A percentile compares a stretch with the other conserved stretches of the same genome.
phyloP scores from a whole-genome alignment of 2,797 vertebrate species.

The Natrix natrix region DNA sequence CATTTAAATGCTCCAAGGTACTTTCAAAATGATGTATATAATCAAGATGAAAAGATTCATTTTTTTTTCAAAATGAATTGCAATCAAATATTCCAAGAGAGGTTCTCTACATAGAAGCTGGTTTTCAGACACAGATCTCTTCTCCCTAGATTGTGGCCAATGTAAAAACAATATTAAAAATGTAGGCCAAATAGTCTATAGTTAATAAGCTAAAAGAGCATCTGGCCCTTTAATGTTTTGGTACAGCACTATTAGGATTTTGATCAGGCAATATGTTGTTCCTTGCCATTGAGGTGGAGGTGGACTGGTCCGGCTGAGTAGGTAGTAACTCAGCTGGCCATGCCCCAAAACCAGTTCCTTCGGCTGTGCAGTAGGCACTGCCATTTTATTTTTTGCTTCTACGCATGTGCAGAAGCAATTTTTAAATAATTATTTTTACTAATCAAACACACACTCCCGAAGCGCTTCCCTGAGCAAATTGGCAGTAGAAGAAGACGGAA shows the following conservation, averaged over 20 bases:
- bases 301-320: too few relatives aligned
- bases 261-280: constrained; percentile 15
- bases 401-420: too few relatives aligned
- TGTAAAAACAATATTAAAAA: neutral
- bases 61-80: neutral
- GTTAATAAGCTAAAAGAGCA: constrained; percentile 7
- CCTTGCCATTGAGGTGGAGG: neutral
- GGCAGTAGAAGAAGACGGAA: too few relatives aligned
- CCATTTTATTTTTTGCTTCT: too few relatives aligned
- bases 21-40: neutral
- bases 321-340: too few relatives aligned
- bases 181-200: neutral
- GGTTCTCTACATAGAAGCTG: constrained; percentile 2
- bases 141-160: neutral
- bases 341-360: too few relatives aligned
- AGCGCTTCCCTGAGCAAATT: too few relatives aligned
- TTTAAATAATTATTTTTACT: too few relatives aligned
- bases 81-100: neutral
- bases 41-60: neutral
- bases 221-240: constrained; percentile 1
- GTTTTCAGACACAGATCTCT: neutral
- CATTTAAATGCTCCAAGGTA: neutral
- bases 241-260: neutral
- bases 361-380: too few relatives aligned
- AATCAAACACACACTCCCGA: too few relatives aligned